Percentiles rank a stretch among this genome's conserved stretches.
Conservation (phyloP, 2,888 invertebrate genomes). For the Macroteleia sp. region DNA sequence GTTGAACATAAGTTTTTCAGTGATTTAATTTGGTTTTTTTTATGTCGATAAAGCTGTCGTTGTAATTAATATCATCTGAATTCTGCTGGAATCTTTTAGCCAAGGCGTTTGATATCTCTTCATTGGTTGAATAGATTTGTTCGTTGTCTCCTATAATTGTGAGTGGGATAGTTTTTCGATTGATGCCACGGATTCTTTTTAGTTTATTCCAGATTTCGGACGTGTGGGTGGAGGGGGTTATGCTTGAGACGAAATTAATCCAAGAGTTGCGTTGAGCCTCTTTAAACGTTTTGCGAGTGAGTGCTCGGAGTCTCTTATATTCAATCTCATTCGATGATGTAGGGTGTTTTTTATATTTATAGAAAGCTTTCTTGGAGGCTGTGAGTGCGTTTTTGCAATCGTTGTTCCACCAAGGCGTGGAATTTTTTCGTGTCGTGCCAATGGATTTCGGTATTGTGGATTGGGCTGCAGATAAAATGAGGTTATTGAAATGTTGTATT, state of each 20-base stretch:
- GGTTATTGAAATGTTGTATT: conserved; percentile 6
- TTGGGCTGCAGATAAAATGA: conserved; percentile 46
- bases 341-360: conserved; percentile 13
- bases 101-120: conserved; percentile 5
- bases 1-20: neutral
- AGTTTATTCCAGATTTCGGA: neutral
- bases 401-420: conserved; percentile 35
- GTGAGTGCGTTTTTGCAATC: neutral
- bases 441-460: conserved; percentile 43
- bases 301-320: conserved; percentile 7
- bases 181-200: neutral
- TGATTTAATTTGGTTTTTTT: neutral
- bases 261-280: conserved; percentile 36
- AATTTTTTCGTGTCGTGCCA: neutral
- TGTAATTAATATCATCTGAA: conserved; percentile 40
- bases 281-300: conserved; percentile 25
- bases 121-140: neutral
- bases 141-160: neutral
- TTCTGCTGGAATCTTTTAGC: conserved; percentile 37
- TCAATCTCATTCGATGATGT: conserved; percentile 7
- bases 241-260: conserved; percentile 7
- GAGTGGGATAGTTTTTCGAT: neutral
- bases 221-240: neutral
- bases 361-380: conserved; percentile 16
- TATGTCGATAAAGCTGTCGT: neutral